Evolutionary conservation across 2,113 vertebrate genomes (phyloP).

Genomic region (Lichenostomus cassidix): DNA sequence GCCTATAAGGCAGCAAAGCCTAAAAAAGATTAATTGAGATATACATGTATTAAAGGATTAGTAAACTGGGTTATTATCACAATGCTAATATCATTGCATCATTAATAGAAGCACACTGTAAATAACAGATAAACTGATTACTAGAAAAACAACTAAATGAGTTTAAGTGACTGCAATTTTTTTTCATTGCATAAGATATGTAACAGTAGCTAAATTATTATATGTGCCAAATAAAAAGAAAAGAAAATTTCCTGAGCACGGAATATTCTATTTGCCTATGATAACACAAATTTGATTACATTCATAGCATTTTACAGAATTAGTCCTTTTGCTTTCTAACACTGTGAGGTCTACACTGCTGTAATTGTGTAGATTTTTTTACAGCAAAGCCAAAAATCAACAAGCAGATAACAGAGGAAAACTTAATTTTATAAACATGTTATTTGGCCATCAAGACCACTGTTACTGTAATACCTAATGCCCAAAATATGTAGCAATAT

Average conservation of each 20-base stretch:
- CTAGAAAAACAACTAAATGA: slow-evolving; percentile 2
- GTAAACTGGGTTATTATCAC: neutral
- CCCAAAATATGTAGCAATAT: neutral
- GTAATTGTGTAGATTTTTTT: neutral
- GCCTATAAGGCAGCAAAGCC: neutral
- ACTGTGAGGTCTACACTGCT: neutral
- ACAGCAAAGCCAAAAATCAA: neutral
- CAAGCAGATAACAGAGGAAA: neutral
- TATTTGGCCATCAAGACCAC: neutral
- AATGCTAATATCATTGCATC: neutral
- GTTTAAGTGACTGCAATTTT: neutral
- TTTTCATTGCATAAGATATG: neutral
- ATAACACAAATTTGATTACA: neutral
- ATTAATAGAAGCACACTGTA: slow-evolving; percentile 5
- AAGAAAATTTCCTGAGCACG: neutral
- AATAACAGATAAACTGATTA: neutral
- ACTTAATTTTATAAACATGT: neutral
- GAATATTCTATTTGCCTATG: neutral
- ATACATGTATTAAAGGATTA: neutral
- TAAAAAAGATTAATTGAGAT: neutral
- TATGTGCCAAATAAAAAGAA: neutral
- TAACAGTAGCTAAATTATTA: neutral
- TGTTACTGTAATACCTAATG: neutral
- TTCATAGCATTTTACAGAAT: neutral
- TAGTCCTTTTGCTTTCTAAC: neutral